Evolutionary conservation across 2,888 invertebrate species (phyloP).

Genomic region (Odontothrips loti): DNA sequence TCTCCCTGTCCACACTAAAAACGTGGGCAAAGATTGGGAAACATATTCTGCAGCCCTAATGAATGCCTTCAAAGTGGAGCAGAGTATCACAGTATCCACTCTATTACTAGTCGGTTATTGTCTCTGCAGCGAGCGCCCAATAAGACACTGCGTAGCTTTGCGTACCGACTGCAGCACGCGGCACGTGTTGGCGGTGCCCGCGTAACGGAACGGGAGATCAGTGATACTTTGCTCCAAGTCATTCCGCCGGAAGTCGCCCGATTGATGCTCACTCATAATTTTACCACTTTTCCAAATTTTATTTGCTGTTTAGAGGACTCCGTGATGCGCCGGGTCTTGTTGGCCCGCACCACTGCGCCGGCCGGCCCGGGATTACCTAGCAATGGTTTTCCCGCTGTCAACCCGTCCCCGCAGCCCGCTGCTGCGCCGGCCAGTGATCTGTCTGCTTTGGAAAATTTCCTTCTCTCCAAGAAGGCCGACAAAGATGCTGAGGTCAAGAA

Average conservation of each 20-base stretch:
- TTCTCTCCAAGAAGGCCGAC: background rate
- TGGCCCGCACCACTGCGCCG: background rate
- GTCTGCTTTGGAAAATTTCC: background rate
- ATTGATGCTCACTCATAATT: background rate
- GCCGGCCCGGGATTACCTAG: too few species aligned
- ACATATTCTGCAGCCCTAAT: too few species aligned
- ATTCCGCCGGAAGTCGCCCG: background rate
- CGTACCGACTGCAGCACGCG: background rate
- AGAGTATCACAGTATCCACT: too few species aligned
- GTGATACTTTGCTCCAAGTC: background rate
- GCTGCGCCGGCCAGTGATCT: background rate
- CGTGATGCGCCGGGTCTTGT: background rate
- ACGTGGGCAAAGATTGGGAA: too few species aligned
- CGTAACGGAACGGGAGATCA: background rate
- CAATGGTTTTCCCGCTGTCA: too few species aligned
- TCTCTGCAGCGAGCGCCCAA: background rate
- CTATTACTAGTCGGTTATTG: too few species aligned
- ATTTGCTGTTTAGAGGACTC: background rate
- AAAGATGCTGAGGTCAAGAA: too few species aligned
- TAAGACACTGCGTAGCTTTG: background rate
- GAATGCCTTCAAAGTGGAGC: too few species aligned
- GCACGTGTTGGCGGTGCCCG: background rate
- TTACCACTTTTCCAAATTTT: background rate
- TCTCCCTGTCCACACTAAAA: too few species aligned
- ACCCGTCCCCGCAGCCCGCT: background rate